Evolutionary conservation across 2,797 vertebrate species (phyloP).

Genomic region (Takifugu ocellatus): DNA sequence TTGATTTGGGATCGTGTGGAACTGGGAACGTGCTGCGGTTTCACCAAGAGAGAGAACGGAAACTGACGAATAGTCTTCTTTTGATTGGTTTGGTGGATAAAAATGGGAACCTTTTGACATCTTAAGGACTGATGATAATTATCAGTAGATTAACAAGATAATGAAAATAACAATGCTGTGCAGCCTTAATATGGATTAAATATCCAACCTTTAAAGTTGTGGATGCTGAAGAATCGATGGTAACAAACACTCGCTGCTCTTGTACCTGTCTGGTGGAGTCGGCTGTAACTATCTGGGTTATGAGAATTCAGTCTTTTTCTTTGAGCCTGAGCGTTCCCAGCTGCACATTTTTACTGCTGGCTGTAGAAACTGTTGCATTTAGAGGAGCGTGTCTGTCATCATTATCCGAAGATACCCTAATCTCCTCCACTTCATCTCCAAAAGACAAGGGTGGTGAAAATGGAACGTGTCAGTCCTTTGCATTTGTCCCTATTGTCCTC

Average conservation of each 20-base stretch:
- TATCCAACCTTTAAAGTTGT: slow-evolving; percentile 1
- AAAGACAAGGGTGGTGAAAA: slow-evolving; percentile 2
- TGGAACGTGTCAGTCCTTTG: background rate
- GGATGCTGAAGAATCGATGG: slow-evolving; percentile 4
- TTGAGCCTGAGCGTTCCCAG: background rate
- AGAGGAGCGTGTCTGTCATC: background rate
- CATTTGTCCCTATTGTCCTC: slow-evolving; percentile 21
- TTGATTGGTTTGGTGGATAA: too few relatives aligned
- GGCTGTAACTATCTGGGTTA: background rate
- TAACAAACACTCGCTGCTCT: background rate
- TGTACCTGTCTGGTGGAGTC: too few relatives aligned
- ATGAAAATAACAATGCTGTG: background rate
- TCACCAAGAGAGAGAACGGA: too few relatives aligned
- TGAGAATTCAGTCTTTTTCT: slow-evolving; percentile 5
- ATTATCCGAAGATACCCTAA: background rate
- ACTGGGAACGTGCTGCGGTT: too few relatives aligned
- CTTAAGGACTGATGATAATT: too few relatives aligned
- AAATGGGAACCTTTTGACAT: too few relatives aligned
- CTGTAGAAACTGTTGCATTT: background rate
- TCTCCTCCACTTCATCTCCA: background rate
- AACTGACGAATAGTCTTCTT: too few relatives aligned
- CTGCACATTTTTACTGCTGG: slow-evolving; percentile 2
- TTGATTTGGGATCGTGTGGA: too few relatives aligned
- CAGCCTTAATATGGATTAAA: slow-evolving; percentile 1
- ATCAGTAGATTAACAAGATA: background rate